Evolutionary conservation across 1,140 invertebrate genomes (phyloP).

Genomic region (Ephestia elutella): DNA sequence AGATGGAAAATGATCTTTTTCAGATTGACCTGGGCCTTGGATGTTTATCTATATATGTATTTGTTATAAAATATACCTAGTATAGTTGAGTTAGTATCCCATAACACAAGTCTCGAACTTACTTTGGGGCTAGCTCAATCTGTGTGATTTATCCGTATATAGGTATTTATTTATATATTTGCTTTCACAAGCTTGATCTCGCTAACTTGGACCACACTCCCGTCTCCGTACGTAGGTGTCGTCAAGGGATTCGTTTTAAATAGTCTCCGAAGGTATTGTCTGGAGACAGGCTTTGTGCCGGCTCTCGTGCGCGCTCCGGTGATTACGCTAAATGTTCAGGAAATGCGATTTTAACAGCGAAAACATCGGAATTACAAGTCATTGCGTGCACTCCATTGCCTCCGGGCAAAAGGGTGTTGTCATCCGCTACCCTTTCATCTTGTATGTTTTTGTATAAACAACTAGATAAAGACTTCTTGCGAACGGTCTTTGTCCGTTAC

Average conservation of each 20-base stretch:
- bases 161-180: too few relatives aligned
- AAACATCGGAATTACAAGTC: slow-evolving; percentile 70
- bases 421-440: slow-evolving; percentile 59
- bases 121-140: too few relatives aligned
- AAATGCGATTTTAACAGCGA: slow-evolving; percentile 72
- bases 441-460: slow-evolving; percentile 42
- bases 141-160: too few relatives aligned
- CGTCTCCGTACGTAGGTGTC: slow-evolving; percentile 38
- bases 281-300: slow-evolving; percentile 47
- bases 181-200: too few relatives aligned
- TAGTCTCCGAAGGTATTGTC: slow-evolving; percentile 57
- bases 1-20: too few relatives aligned
- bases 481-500: slow-evolving; percentile 5
- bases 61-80: too few relatives aligned
- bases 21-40: too few relatives aligned
- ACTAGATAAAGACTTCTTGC: slow-evolving; percentile 18
- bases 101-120: too few relatives aligned
- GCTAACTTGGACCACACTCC: not conserved
- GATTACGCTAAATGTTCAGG: slow-evolving; percentile 60
- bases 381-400: slow-evolving; percentile 60
- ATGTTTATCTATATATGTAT: too few relatives aligned
- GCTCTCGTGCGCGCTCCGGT: slow-evolving; percentile 54
- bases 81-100: too few relatives aligned
- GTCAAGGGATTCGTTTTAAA: slow-evolving; percentile 58
- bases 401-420: slow-evolving; percentile 62